Conservation (phyloP, 2,888 invertebrate species). For the Apamea anceps region DNA sequence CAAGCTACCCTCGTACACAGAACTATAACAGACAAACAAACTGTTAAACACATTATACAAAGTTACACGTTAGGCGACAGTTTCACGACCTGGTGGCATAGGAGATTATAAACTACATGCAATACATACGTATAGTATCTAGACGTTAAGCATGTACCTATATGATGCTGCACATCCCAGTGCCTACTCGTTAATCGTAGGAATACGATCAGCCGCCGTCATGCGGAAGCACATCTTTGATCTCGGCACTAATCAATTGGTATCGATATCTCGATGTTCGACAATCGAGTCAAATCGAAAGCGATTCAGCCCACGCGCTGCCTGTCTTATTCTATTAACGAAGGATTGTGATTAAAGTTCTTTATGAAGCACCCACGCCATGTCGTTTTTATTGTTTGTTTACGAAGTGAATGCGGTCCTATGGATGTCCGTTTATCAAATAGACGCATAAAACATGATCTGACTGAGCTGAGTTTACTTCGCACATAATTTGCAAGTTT, state of each 20-base stretch:
- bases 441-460: slow-evolving; percentile 32
- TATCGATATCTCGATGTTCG: slow-evolving; percentile 80
- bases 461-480: slow-evolving; percentile 28
- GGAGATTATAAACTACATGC: slow-evolving; percentile 46
- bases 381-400: slow-evolving; percentile 68
- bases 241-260: slow-evolving; percentile 84
- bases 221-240: slow-evolving; percentile 87
- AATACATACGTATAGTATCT: slow-evolving; percentile 3
- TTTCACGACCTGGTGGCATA: slow-evolving; percentile 38
- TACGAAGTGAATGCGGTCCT: slow-evolving; percentile 39
- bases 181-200: slow-evolving; percentile 75
- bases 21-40: slow-evolving; percentile 56
- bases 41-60: slow-evolving; percentile 54
- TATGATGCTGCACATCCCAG: slow-evolving; percentile 67
- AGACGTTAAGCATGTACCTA: slow-evolving; percentile 11
- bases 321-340: slow-evolving; percentile 77
- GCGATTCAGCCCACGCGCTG: slow-evolving; percentile 80
- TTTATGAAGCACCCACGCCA: slow-evolving; percentile 73
- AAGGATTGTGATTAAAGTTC: slow-evolving; percentile 74
- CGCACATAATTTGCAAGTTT: slow-evolving; percentile 32
- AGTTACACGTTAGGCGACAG: slow-evolving; percentile 39
- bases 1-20: slow-evolving; percentile 15
- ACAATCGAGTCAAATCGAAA: slow-evolving; percentile 79
- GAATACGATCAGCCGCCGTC: slow-evolving; percentile 76
- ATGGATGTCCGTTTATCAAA: slow-evolving; percentile 48